phyloP scores from a whole-genome alignment of 2,888 invertebrate species.

The Siphonodentalium dalli region DNA sequence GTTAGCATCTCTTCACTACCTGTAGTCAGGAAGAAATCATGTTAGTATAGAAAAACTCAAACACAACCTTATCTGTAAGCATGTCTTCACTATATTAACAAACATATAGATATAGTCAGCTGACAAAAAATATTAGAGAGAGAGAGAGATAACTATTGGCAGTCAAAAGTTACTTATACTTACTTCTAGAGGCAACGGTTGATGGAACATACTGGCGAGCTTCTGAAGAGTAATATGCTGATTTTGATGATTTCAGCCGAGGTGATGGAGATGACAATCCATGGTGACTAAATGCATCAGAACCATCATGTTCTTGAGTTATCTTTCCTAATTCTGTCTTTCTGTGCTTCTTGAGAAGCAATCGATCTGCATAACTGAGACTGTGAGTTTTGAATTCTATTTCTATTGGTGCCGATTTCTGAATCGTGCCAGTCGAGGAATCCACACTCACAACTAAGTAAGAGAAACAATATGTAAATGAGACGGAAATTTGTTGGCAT shows the following conservation, averaged over 20 bases:
- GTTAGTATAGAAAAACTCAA: constrained; percentile 1
- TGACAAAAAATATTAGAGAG: neutral
- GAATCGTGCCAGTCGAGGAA: constrained; percentile 40
- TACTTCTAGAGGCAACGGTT: too few relatives aligned
- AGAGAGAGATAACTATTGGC: constrained; percentile 1
- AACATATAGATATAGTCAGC: too few relatives aligned
- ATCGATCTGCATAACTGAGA: constrained; percentile 58
- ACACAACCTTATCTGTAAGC: constrained; percentile 2
- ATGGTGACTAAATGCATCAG: too few relatives aligned
- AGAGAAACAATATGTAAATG: neutral
- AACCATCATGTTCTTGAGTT: too few relatives aligned
- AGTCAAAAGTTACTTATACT: too few relatives aligned
- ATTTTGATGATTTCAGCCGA: too few relatives aligned
- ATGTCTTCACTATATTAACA: neutral
- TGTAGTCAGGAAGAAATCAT: constrained; percentile 9
- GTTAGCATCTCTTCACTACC: too few relatives aligned
- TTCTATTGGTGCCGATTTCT: constrained; percentile 36
- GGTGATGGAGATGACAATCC: too few relatives aligned
- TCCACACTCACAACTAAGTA: constrained; percentile 43
- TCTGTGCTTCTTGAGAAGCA: constrained; percentile 60
- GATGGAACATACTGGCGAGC: too few relatives aligned
- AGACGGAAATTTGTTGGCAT: neutral
- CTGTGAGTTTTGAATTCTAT: constrained; percentile 49
- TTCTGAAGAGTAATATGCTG: too few relatives aligned
- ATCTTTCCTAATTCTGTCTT: constrained; percentile 45